A percentile compares a stretch with the other conserved stretches of the same genome.
Evolutionary conservation across 2,888 invertebrate genomes (phyloP).

Genomic region (Lasius platythorax): DNA sequence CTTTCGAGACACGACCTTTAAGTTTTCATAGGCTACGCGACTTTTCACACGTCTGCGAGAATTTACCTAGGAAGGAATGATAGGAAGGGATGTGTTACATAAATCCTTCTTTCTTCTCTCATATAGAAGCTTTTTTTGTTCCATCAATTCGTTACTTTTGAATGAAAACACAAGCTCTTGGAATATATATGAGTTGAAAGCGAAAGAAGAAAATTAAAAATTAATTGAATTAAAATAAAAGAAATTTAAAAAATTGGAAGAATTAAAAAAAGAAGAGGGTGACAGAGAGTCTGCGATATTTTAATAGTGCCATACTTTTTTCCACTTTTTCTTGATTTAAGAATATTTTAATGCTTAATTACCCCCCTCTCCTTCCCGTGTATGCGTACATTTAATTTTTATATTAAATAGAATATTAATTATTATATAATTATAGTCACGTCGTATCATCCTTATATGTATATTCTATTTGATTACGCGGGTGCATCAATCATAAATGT

Average conservation of each 20-base stretch:
- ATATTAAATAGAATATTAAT: neutral
- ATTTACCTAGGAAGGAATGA: constrained; percentile 25
- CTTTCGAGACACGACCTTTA: constrained; percentile 40
- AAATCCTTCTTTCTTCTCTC: neutral
- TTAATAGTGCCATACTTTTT: neutral
- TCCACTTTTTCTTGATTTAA: neutral
- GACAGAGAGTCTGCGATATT: neutral
- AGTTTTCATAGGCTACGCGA: constrained; percentile 46
- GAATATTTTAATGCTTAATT: neutral
- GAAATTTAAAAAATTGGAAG: neutral
- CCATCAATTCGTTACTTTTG: constrained; percentile 15
- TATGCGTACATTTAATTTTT: neutral
- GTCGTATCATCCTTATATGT: neutral
- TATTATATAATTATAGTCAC: neutral
- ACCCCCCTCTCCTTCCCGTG: neutral
- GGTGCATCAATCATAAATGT: neutral
- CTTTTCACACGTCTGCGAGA: constrained; percentile 29
- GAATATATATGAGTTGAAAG: neutral
- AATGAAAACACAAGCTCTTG: neutral
- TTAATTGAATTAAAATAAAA: neutral
- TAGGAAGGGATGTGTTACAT: neutral
- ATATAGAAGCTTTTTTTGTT: neutral
- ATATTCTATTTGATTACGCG: neutral
- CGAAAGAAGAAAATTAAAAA: neutral
- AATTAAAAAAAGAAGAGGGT: neutral